Evolutionary conservation across 2,113 vertebrate genomes (phyloP), one percentile per base, ranked within the genome.

Genomic region (Clupea harengus): DNA sequence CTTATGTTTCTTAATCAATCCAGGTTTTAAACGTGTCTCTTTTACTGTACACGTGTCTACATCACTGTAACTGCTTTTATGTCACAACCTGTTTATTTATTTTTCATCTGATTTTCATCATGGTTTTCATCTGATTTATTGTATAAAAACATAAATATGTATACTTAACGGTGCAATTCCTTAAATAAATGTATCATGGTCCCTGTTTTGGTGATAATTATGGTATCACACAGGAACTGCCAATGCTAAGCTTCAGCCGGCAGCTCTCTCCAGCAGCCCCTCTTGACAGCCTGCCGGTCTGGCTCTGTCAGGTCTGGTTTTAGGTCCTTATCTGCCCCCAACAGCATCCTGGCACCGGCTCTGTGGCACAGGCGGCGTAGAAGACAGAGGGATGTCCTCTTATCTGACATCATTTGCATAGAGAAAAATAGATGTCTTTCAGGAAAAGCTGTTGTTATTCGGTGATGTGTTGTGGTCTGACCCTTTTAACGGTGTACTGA

Each of bases 241-340:
- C 72, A 78, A 3, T 11, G 28, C 72, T 78, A 78, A 78, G 72
- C 72, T 39, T 39, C 25, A 17, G 28, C 72, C 72, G 39, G 72
- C 25, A 39, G 32, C 72, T 15, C 72, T 78, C 50, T 67, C 60
- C 45, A 67, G 45, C 32, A 83, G 46, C 64, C 82, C 83, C 83
- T 81, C 81, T 57, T n/a, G 44, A 54, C 83, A 84, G 86, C 13
- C 25, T 44, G 80, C 78, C 18, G 9, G 47, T 50, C n/a, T 87
- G 85, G 64, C 83, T 84, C 88, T 86, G 85, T 90, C 87, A 83
- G 83, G 83, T 78, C 46, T 83, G 75, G 85, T 85, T 72, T 72
- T 82, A 5, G 85, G 60, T 85, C 88, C 89, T 93, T 94, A 94
- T 93, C 93, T 92, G 11, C 86, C 50, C 75, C 84, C 47, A 88